Conservation (phyloP, 2,888 invertebrate genomes). For the Dryomyza anilis region DNA sequence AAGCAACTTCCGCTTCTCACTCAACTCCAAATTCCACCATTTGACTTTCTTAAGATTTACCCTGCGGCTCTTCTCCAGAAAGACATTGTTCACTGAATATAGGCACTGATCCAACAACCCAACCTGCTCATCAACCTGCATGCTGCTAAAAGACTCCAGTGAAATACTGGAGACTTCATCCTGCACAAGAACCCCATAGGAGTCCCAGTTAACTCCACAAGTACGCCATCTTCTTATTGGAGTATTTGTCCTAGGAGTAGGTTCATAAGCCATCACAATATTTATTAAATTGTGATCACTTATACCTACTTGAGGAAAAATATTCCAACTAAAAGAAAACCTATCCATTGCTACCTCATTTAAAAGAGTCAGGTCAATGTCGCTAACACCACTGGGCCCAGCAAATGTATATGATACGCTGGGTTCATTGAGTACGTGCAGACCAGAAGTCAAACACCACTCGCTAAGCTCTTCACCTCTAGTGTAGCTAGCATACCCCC, state of each 20-base stretch:
- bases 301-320: not conserved
- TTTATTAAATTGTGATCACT: conserved; percentile 9
- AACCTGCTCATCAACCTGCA: conserved; percentile 10
- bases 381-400: not conserved
- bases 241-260: not conserved
- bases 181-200: not conserved
- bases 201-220: not conserved
- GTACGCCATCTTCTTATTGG: not conserved
- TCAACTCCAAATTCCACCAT: conserved; percentile 9
- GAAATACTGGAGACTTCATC: not conserved
- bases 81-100: not conserved
- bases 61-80: not conserved
- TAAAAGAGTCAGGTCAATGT: not conserved
- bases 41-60: not conserved
- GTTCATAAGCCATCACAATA: not conserved
- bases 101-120: not conserved
- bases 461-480: not conserved
- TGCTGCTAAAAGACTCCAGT: not conserved
- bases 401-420: conserved; percentile 4
- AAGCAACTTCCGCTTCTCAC: not conserved
- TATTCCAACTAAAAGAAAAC: not conserved
- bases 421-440: not conserved
- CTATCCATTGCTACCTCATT: not conserved
- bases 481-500: not conserved
- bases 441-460: too few relatives aligned